A percentile compares a stretch with the other conserved stretches of the same genome.
Evolutionary conservation across 2,888 invertebrate genomes (phyloP).

Genomic region (Pachliopta kotzebuea): DNA sequence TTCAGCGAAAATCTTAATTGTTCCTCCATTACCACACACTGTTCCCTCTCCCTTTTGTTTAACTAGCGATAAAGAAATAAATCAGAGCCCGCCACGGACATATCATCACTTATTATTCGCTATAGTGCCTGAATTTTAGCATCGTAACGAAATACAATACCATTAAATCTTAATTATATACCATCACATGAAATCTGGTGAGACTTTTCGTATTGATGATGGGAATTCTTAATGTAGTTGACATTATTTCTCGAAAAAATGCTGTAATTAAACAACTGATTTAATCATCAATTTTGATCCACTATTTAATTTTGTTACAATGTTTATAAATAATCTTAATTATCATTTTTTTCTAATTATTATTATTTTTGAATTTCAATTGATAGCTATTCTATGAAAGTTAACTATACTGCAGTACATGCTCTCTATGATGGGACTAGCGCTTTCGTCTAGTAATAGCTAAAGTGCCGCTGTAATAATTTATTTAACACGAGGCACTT

Average conservation of each 20-base stretch:
- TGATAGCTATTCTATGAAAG: neutral
- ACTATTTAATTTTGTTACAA: too few species aligned
- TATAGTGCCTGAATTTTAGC: neutral
- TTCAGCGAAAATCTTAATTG: neutral
- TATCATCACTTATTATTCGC: constrained; percentile 2
- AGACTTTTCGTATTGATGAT: too few species aligned
- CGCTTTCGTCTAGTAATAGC: neutral
- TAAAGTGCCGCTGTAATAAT: neutral
- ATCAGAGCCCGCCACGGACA: constrained; percentile 11
- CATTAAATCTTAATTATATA: neutral
- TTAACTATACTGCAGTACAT: neutral
- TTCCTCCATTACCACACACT: neutral
- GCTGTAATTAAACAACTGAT: too few species aligned
- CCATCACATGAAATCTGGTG: neutral
- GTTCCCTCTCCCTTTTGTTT: constrained; percentile 13
- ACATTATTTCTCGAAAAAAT: too few species aligned
- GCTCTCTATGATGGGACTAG: neutral
- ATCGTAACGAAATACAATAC: neutral
- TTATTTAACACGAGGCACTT: neutral
- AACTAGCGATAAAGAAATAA: constrained; percentile 11
- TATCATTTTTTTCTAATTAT: too few species aligned
- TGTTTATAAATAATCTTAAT: too few species aligned
- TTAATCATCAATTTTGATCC: too few species aligned
- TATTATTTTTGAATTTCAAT: neutral
- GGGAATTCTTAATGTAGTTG: too few species aligned